These are phyloP conservation scores for Trochalopteron elliotii DNA, from an alignment of 2,113 vertebrate species.

Conservation along the genomic window DNA sequence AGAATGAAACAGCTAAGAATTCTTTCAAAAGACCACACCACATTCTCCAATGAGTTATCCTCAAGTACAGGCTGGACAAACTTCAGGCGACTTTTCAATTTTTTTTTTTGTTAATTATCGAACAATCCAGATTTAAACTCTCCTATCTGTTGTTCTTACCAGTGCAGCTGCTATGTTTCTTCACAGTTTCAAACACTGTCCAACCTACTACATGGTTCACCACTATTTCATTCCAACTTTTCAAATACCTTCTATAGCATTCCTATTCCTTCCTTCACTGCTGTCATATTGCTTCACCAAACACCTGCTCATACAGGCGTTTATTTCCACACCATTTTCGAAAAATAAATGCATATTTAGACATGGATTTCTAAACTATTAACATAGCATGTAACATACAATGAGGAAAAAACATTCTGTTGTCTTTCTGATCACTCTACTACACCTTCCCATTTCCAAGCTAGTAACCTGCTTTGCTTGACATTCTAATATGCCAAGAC, in stretches of 20 bases:
- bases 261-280: neutral
- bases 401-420: neutral
- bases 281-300: neutral
- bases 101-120: neutral
- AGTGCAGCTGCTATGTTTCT: neutral
- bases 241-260: neutral
- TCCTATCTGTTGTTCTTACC: neutral
- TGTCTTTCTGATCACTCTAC: neutral
- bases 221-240: neutral
- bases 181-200: neutral
- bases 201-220: neutral
- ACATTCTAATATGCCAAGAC: neutral
- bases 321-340: neutral
- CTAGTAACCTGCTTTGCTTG: neutral
- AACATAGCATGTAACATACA: neutral
- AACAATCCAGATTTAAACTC: neutral
- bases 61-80: neutral
- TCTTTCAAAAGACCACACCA: neutral
- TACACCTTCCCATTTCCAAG: neutral
- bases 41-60: rapidly evolving
- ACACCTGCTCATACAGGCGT: neutral
- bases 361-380: neutral
- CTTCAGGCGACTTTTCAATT: too few relatives aligned
- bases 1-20: neutral
- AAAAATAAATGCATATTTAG: neutral